Base-by-base conservation (phyloP, 2,113 vertebrate genomes). In the Coptodon rendalli region DNA sequence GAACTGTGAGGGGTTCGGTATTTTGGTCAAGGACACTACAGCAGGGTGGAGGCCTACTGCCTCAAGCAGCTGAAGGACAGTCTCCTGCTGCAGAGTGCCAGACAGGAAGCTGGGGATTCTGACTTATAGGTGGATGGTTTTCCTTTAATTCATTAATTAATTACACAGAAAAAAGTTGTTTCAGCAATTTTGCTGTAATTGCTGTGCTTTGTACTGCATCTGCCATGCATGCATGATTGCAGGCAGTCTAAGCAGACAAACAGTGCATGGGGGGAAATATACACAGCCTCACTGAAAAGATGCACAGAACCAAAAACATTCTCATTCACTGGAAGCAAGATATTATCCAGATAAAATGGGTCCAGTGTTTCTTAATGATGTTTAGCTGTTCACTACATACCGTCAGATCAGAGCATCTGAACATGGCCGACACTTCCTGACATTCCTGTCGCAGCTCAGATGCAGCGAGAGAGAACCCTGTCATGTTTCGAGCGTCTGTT, bases 401-500 rank as follows among this genome's bases (percentile, higher is more conserved):
- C 86, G 1, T 48, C 81, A 85, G 79, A 57, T 86, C 80, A 89
- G n/a, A 85, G 76, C 50, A 19, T 57, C 92, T 86, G 66, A 86
- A 86, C 43, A 82, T 43, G 57, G 82, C 68, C 9, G 52, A 68
- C 52, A 52, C 86, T 82, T 91, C 86, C 86, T 83, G 31, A 48
- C 91, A 87, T 93, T 94, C 91, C 88, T 91, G 90, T 76, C 40
- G 36, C 61, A 13, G 57, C 73, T 87, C 80, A 57, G 38, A 83
- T 4, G 52, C 76, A 86, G 80, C 9, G 17, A 78, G 59, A 83
- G 43, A 73, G 83, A 91, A 82, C 4, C 3, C 16, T 57, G 86
- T 86, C 59, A 48, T 85, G 82, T 76, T 81, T 88, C 59, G 71
- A 71, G 59, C 82, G 53, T 90, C 81, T 86, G 27, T 11, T 36